Evolutionary conservation across 2,797 vertebrate species (phyloP), one percentile per base, ranked within the genome.

Genomic region (Betta splendens): DNA sequence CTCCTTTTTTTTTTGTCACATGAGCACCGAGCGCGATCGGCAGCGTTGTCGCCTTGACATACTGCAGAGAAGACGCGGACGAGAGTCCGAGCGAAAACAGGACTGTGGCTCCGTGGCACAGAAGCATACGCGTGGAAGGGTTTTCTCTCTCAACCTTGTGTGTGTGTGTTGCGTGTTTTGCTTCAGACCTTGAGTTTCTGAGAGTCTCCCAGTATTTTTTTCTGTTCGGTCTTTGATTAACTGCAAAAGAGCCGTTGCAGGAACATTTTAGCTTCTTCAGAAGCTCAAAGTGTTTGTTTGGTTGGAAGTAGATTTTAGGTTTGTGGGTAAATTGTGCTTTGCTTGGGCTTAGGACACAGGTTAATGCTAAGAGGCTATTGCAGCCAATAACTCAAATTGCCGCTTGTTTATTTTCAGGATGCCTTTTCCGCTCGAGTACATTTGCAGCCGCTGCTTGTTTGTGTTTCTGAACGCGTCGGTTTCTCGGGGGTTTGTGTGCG

Each of bases 381-480:
- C n/a, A n/a, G n/a, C n/a, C n/a, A n/a, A n/a, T n/a, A n/a, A n/a
- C n/a, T n/a, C n/a, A n/a, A n/a, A n/a, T 57, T 36, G 33, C 7
- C 48, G 12, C 67, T 21, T 64, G 49, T 69, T 52, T 58, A 33
- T 52, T 62, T 68, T 47, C 9, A 33, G 22, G 36, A n/a, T 36
- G 31, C 46, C 35, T 54, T 36, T 29, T 49, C 55, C 50, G 56
- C 59, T 64, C 40, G 57, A 50, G 59, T 69, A 48, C 29, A 73
- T 75, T 18, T 67, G 36, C 53, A 10, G 60, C 33, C 15, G 17
- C 23, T 51, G 3, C 3, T 17, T 55, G 47, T 76, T 7, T 53
- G 2, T 20, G 25, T 17, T 43, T n/a, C 25, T 33, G 39, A 66
- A 37, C 52, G 12, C 5, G 1, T 59, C 40, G 15, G 42, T 29